Evolutionary conservation across 2,113 vertebrate species (phyloP).

Genomic region (Colossoma macropomum): DNA sequence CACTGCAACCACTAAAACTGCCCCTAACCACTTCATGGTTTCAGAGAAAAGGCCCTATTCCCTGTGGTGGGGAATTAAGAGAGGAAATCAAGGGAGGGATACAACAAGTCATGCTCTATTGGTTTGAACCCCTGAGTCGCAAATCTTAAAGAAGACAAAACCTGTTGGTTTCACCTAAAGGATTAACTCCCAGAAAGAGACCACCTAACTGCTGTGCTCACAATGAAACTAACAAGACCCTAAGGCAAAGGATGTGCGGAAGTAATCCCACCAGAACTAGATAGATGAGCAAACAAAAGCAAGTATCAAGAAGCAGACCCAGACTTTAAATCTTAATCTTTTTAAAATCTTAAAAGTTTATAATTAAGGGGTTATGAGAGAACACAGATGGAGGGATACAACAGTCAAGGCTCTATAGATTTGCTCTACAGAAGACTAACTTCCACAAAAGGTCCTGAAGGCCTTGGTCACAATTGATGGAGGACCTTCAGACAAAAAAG

Average conservation of each 20-base stretch:
- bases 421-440: too few species aligned
- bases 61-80: slow-evolving; percentile 47
- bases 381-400: too few species aligned
- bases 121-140: not conserved
- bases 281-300: not conserved
- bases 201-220: slow-evolving; percentile 17
- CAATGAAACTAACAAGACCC: not conserved
- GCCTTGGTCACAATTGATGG: not conserved
- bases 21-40: slow-evolving; percentile 9
- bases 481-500: not conserved
- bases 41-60: slow-evolving; percentile 18
- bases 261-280: not conserved
- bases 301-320: not conserved
- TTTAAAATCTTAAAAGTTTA: too few species aligned
- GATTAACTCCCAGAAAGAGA: slow-evolving; percentile 48
- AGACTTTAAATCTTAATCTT: too few species aligned
- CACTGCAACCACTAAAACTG: not conserved
- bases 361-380: too few species aligned
- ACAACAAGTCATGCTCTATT: slow-evolving; percentile 19
- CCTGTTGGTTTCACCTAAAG: not conserved
- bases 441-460: not conserved
- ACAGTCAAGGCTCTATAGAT: too few species aligned
- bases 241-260: not conserved
- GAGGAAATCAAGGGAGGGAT: slow-evolving; percentile 41
- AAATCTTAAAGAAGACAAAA: not conserved